Evolutionary conservation across 2,113 vertebrate genomes (phyloP).

Genomic region (Colius striatus): DNA sequence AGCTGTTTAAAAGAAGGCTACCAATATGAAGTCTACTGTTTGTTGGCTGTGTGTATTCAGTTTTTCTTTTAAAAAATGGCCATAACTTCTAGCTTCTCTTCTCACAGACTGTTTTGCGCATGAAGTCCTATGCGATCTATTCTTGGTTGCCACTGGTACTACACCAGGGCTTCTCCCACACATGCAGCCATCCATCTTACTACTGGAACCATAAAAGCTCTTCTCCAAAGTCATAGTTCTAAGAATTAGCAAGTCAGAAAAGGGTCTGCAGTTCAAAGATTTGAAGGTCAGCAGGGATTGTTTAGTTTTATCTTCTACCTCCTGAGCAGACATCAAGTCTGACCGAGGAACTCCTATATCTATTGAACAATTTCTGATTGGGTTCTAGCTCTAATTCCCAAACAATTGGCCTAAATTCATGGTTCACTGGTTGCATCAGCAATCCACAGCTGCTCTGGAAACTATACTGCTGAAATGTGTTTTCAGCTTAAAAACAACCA

Average conservation of each 20-base stretch:
- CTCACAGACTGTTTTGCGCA: neutral
- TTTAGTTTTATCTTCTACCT: neutral
- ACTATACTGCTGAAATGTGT: neutral
- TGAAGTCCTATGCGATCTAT: neutral
- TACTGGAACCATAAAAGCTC: neutral
- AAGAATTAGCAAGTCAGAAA: neutral
- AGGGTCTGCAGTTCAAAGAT: neutral
- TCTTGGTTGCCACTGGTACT: neutral
- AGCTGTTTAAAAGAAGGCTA: neutral
- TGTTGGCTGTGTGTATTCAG: neutral
- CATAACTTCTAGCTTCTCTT: neutral
- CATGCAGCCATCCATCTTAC: neutral
- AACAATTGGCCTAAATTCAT: neutral
- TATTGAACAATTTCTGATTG: neutral
- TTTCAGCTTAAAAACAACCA: neutral
- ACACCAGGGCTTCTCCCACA: neutral
- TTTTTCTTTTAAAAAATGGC: neutral
- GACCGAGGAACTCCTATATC: neutral
- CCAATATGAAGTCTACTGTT: neutral
- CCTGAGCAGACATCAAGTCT: neutral
- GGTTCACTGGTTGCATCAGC: neutral
- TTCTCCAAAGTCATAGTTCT: neutral
- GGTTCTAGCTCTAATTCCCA: neutral
- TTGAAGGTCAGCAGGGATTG: neutral
- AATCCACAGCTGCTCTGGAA: neutral